Base-by-base conservation (phyloP, 2,113 vertebrate species). In the Serinus canaria region DNA sequence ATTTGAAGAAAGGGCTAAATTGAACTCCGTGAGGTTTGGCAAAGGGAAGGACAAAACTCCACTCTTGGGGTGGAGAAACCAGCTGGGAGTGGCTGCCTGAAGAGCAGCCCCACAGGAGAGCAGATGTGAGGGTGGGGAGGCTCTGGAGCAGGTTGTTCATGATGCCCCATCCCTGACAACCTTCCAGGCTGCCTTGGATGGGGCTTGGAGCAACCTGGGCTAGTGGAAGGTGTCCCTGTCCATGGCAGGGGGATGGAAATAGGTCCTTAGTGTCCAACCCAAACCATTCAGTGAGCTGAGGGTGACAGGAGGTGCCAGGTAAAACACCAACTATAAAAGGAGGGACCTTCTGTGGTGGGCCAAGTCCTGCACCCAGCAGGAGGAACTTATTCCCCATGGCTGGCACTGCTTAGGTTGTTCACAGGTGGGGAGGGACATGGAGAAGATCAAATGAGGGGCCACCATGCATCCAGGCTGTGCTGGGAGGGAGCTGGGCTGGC, bases 321-420 rank as follows among this genome's bases (percentile, higher is more conserved):
- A 39, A 72, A 52, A n/a, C 15, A 27, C 0, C 0, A 27, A 9
- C 15, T 43, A 10, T 25, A 27, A 72, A 28, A 11, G 8, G 6
- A 4, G 13, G 53, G 44, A 8, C 27, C 37, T 24, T 62, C 11
- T 50, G 63, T 59, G 27, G 5, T 49, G 11, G 47, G 24, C 47
- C n/a, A 12, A 0, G 1, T 19, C 16, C 69, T 72, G 39, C 22
- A 23, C 19, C 23, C 66, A 74, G 28, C 22, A 46, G 37, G 16
- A 49, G 41, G 35, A 44, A 16, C 37, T 37, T 10, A 19, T 46
- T 72, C 7, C 27, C 25, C 4, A 0, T 6, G 19, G 27, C 31
- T 92, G 79, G 33, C 8, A 4, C 11, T 87, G 64, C 37, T 81
- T 25, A 80, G 25, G 9, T 0, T 63, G 23, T n/a, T 13, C 53